Evolutionary conservation across 2,888 invertebrate species (phyloP), one percentile per base, ranked within the genome.

Genomic region (Apamea anceps): DNA sequence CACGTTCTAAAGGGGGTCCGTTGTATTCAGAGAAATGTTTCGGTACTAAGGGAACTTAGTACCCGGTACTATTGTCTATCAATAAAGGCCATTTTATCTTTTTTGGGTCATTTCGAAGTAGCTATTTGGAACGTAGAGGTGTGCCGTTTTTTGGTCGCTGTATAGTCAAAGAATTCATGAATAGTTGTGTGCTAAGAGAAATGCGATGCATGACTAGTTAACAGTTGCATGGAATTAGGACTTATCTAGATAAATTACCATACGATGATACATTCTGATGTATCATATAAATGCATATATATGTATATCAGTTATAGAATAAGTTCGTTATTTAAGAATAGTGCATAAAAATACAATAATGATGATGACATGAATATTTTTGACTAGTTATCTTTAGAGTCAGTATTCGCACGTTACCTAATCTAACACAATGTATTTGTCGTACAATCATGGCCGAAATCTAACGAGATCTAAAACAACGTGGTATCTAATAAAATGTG

Each of bases 1-100:
- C 96, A 95, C 92, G 93, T 94, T 93, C 79, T 87, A 90, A 91
- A 91, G 91, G 91, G 93, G 93, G 91, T 88, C 88, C 87, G 88
- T 89, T 90, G 87, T 80, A 90, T 88, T 92, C 78, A 87, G 72
- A 85, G 86, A 90, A 90, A 85, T 88, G 81, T 86, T 87, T 88
- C 77, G 81, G 81, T 81, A 76, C 45, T 51, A 77, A 81, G 85
- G 90, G 88, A 81, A 85, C 57, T 79, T 65, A 48, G 65, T 76
- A 76, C 37, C 21, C 37, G 54, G 66, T 72, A 25, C 81, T 65
- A 79, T 86, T 85, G 79, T 84, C 13, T 81, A 77, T 54, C 60
- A 73, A 79, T 85, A 85, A 81, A 77, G 79, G 51, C 45, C 13
- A 74, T 80, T 88, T 82, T 78, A 21, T 45, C 32, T 77, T 86